Evolutionary conservation across 2,113 vertebrate species (phyloP), one percentile per base, ranked within the genome.

Genomic region (Atlantisia rogersi): DNA sequence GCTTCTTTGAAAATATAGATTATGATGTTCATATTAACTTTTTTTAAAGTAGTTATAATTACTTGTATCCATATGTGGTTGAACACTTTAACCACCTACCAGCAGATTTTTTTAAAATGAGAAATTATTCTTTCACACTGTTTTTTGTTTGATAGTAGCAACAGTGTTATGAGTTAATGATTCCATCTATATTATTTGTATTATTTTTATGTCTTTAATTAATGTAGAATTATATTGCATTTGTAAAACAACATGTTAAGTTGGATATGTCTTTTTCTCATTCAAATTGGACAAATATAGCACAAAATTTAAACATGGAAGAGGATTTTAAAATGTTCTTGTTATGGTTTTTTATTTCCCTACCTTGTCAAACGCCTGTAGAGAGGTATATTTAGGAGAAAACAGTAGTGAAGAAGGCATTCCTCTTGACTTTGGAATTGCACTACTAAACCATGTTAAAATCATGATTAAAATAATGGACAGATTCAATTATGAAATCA

Each of bases 321-420:
- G 21, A 37, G 28, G 13, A 65, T 73, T 82, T 60, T 56, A 11
- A 39, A 42, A 48, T 26, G 2, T 85, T 68, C 8, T 10, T 85
- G 5, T 18, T 46, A 18, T 8, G n/a, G 14, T 19, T 59, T 11
- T 5, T 62, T 81, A 55, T 6, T 5, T 79, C 81, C 8, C 9
- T 75, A 35, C 6, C 3, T 5, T 85, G 6, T 6, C 8, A 29
- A 10, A 75, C 80, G 15, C 24, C 40, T 35, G 9, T 48, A 50
- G 11, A 78, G 15, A 60, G 2, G 2, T 46, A 40, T 35, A 6
- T 25, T 19, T 52, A 55, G 63, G n/a, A 90, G 32, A 60, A 64
- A n/a, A 6, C 1, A 1, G 5, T 73, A 15, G 5, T 52, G 44
- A 64, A 42, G 24, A 28, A 0, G 0, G 8, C 48, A 11, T 50